Base-by-base conservation (phyloP, 2,797 vertebrate genomes). In the Clamator glandarius region DNA sequence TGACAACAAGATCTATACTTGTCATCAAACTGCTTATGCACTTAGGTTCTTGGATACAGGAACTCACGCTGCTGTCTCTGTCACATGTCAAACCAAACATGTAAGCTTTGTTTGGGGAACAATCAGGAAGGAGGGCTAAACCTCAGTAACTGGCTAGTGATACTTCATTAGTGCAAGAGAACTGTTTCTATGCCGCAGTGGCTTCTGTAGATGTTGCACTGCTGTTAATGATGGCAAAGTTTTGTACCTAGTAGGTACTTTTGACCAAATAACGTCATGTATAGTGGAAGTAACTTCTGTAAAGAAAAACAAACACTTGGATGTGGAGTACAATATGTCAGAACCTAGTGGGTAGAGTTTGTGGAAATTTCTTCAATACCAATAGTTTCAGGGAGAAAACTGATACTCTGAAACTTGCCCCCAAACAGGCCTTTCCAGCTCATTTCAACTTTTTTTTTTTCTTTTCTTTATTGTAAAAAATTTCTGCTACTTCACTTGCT, bases 351-450 rank as follows among this genome's bases (percentile, higher is more conserved):
- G 31, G 62, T 55, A 76, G 73, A 84, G 44, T 46, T 41, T 15
- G 5, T 82, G 77, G 79, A 92, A 92, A 90, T 68, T 55, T 85
- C 73, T 91, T 94, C 84, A 72, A 21, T 62, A 63, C 62, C 55
- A 77, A 31, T 89, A 92, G 79, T 87, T 91, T 91, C 88, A 92
- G 83, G 93, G 95, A 94, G 68, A 89, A 92, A 94, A 84, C 24
- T 91, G 29, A 39, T 57, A 66, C 26, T n/a, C 62, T 82, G 82
- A 91, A 91, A 90, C 41, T 44, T 69, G 84, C 41, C 61, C 39
- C 95, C 33, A 35, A 81, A 73, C 42, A 80, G 66, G 35, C 59
- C 74, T 90, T 96, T 94, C 85, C 72, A 87, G 87, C 54, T 95
- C 77, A 91, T 85, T 96, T 94, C 55, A 51, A 61, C 74, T 74